A percentile compares a stretch with the other conserved stretches of the same genome.
Conservation (phyloP, 2,113 vertebrate species). For the Notothenia rossii region DNA sequence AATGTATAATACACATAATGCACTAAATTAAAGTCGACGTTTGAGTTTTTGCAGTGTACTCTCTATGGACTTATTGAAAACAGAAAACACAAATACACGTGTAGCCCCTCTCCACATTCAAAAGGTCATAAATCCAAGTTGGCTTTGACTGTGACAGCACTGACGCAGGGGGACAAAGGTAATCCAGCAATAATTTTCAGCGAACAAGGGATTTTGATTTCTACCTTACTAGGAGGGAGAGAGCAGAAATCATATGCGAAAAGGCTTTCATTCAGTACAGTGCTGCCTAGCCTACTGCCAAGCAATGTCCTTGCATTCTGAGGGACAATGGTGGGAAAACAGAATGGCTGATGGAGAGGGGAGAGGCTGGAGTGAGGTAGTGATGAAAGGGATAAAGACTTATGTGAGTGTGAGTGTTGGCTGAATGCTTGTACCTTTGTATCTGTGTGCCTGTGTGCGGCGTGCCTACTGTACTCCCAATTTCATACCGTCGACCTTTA, state of each 20-base stretch:
- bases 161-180: conserved; percentile 57
- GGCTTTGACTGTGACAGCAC: conserved; percentile 50
- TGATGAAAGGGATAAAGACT: conserved; percentile 62
- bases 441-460: conserved; percentile 8
- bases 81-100: conserved; percentile 23
- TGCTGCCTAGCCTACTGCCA: conserved; percentile 50
- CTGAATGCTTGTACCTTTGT: conserved; percentile 49
- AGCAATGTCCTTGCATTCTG: conserved; percentile 65
- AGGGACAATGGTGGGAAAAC: conserved; percentile 55
- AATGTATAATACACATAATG: no score
- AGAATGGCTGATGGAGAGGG: conserved; percentile 48
- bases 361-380: conserved; percentile 52
- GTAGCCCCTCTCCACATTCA: conserved; percentile 1
- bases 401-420: conserved; percentile 28
- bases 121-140: conserved; percentile 50
- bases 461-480: not conserved
- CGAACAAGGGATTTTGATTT: conserved; percentile 74
- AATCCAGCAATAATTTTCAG: conserved; percentile 74
- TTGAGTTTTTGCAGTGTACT: not conserved
- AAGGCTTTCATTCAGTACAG: conserved; percentile 39
- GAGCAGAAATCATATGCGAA: conserved; percentile 53
- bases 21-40: no score
- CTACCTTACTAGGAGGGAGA: conserved; percentile 49
- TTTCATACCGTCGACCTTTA: conserved; percentile 16
- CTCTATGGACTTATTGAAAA: conserved; percentile 15